Percentiles rank a stretch among this genome's conserved stretches.
Conservation (phyloP, 2,888 invertebrate genomes). For the Cheilosia soror region DNA sequence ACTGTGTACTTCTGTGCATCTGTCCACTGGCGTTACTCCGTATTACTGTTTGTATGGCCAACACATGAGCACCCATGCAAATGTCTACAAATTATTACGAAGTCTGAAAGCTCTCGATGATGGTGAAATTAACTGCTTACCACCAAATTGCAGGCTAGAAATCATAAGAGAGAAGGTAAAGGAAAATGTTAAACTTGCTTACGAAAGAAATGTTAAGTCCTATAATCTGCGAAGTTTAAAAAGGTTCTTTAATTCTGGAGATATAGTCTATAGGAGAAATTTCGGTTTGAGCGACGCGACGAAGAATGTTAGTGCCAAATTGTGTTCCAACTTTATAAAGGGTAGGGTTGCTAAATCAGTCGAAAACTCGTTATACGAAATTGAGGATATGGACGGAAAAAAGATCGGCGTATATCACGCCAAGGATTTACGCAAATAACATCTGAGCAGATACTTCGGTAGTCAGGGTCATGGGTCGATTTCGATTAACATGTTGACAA, state of each 20-base stretch:
- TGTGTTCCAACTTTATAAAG: background rate
- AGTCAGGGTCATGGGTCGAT: background rate
- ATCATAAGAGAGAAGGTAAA: background rate
- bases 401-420: background rate
- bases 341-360: background rate
- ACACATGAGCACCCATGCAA: slow-evolving; percentile 42
- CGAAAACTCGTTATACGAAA: too few relatives aligned
- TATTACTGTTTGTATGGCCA: slow-evolving; percentile 63
- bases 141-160: background rate
- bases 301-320: background rate
- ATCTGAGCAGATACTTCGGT: too few relatives aligned
- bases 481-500: too few relatives aligned
- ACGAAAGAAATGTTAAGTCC: background rate
- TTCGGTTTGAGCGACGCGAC: background rate
- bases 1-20: slow-evolving; percentile 37
- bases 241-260: background rate
- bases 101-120: background rate
- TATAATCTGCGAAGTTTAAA: background rate
- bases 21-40: slow-evolving; percentile 29
- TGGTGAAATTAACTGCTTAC: background rate
- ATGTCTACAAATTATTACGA: slow-evolving; percentile 17
- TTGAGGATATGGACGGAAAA: slow-evolving; percentile 12
- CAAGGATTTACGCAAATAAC: too few relatives aligned
- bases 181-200: background rate
- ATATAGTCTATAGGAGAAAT: background rate